A percentile compares a stretch with the other conserved stretches of the same genome.
These are phyloP conservation scores for Dione vanillae DNA, from an alignment of 2,888 invertebrate genomes.

Conservation along the genomic window DNA sequence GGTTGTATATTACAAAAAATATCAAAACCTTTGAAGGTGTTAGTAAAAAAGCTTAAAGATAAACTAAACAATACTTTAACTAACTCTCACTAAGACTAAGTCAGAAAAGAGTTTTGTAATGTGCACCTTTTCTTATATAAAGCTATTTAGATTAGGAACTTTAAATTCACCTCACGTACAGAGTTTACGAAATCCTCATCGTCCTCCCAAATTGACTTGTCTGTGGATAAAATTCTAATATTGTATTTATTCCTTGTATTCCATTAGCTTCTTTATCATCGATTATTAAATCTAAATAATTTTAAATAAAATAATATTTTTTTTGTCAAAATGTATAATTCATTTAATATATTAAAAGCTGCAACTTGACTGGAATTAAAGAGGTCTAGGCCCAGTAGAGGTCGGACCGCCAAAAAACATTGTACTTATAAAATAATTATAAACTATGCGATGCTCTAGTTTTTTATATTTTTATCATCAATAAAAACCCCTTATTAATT, in stretches of 20 bases:
- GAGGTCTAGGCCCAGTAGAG: too few species aligned
- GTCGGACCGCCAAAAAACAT: too few species aligned
- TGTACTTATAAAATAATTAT: neutral
- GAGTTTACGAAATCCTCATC: constrained; percentile 57
- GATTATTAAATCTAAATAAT: constrained; percentile 6
- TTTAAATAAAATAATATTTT: too few species aligned
- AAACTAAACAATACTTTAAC: neutral
- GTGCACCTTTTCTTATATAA: constrained; percentile 26
- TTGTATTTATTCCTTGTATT: constrained; percentile 48
- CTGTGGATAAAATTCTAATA: constrained; percentile 40
- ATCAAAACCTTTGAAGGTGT: too few species aligned
- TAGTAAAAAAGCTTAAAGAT: too few species aligned
- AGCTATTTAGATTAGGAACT: constrained; percentile 56
- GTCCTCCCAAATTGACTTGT: constrained; percentile 44
- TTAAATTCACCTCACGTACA: constrained; percentile 62
- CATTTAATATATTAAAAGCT: too few species aligned
- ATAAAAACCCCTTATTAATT: too few species aligned
- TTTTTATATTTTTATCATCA: too few species aligned
- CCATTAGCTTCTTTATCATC: constrained; percentile 37
- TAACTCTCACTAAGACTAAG: constrained; percentile 1
- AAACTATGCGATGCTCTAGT: neutral
- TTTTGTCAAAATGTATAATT: too few species aligned
- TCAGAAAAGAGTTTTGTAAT: constrained; percentile 7
- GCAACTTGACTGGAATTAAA: too few species aligned
- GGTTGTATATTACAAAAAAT: too few species aligned